Conservation (phyloP, 1,140 invertebrate species). For the Dreissena polymorpha region DNA sequence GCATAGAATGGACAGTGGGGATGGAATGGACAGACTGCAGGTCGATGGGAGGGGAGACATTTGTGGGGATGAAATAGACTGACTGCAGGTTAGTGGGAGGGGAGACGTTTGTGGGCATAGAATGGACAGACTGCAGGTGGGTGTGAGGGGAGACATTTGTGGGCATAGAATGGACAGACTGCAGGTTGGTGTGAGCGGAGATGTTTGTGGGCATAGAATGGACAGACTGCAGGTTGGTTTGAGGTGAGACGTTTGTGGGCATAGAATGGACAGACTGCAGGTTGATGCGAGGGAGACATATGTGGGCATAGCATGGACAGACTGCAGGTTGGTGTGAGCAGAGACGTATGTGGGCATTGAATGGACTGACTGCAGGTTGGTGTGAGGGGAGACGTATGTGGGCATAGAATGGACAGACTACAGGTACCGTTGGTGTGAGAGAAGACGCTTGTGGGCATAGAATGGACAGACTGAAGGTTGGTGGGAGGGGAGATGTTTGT, state of each 20-base stretch:
- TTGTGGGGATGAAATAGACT: too few relatives aligned
- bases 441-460: too few relatives aligned
- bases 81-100: constrained; percentile 84
- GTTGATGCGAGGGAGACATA: too few relatives aligned
- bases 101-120: too few relatives aligned
- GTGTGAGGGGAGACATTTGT: too few relatives aligned
- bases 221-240: constrained; percentile 86
- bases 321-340: constrained; percentile 82
- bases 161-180: constrained; percentile 94
- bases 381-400: too few relatives aligned
- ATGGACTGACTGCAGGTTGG: constrained; percentile 88
- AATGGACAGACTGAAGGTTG: constrained; percentile 88
- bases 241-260: too few relatives aligned
- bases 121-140: constrained; percentile 88
- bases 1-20: too few relatives aligned
- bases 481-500: too few relatives aligned
- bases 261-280: constrained; percentile 91
- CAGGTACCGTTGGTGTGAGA: constrained; percentile 81
- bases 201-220: too few relatives aligned
- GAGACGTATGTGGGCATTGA: too few relatives aligned
- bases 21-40: constrained; percentile 92
- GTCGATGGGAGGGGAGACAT: too few relatives aligned
- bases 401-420: constrained; percentile 93
- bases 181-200: constrained; percentile 80
- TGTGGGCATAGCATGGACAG: constrained; percentile 94